phyloP scores from a whole-genome alignment of 2,888 invertebrate genomes.

The Xanthostigma xanthostigma region DNA sequence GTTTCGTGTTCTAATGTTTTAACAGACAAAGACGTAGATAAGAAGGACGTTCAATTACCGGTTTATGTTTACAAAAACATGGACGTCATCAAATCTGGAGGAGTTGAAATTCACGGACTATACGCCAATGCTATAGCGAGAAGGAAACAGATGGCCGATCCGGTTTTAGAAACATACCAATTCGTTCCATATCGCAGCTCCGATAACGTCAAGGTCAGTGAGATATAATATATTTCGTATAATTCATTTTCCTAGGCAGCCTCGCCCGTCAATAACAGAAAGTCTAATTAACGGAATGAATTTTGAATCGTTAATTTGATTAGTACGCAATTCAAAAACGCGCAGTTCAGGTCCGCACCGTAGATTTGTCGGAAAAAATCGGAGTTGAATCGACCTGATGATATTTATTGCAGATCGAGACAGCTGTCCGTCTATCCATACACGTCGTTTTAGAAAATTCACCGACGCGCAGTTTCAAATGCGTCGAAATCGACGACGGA shows the following conservation, averaged over 20 bases:
- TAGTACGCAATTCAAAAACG: too few species aligned
- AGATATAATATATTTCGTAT: too few species aligned
- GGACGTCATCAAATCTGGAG: conserved; percentile 42
- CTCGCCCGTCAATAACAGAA: too few species aligned
- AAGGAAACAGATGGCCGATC: conserved; percentile 49
- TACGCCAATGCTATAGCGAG: conserved; percentile 61
- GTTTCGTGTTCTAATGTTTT: too few species aligned
- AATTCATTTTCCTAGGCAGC: too few species aligned
- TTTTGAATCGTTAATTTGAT: too few species aligned
- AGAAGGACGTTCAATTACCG: conserved; percentile 7
- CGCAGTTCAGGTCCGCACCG: too few species aligned
- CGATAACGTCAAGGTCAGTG: conserved; percentile 11
- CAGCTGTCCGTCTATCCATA: conserved; percentile 39
- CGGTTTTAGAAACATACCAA: conserved; percentile 59
- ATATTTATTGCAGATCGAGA: too few species aligned
- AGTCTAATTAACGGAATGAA: too few species aligned
- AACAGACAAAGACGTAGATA: too few species aligned
- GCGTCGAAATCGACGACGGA: conserved; percentile 23
- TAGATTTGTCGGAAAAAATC: too few species aligned
- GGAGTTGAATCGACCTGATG: too few species aligned
- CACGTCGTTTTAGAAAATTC: conserved; percentile 63
- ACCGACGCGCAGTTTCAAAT: conserved; percentile 42
- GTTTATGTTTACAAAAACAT: conserved; percentile 29
- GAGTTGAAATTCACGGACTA: conserved; percentile 62
- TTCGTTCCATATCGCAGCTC: conserved; percentile 46